A percentile compares a stretch with the other conserved stretches of the same genome.
Conservation (phyloP, 2,888 invertebrate species). For the Elysia crispata region DNA sequence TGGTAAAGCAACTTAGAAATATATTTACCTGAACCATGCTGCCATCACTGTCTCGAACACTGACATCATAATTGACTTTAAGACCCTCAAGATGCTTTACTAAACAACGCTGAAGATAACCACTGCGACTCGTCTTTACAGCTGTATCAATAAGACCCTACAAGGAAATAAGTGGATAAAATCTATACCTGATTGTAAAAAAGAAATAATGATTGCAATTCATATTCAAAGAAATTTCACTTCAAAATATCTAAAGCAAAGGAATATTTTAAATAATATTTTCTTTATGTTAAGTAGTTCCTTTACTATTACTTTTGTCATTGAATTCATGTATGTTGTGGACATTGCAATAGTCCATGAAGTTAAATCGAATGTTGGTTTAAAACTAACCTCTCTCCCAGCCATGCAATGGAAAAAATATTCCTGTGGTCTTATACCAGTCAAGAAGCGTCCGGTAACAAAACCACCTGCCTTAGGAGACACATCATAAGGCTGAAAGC, state of each 20-base stretch:
- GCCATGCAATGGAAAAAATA: conserved; percentile 99
- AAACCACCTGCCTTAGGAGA: conserved; percentile 96
- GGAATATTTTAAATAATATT: too few relatives aligned
- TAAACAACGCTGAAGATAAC: conserved; percentile 96
- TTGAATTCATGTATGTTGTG: too few relatives aligned
- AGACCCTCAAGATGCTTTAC: conserved; percentile 98
- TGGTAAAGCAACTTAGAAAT: background rate
- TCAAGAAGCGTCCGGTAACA: conserved; percentile 96
- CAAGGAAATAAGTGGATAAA: too few relatives aligned
- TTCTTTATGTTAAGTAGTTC: too few relatives aligned
- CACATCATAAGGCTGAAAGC: conserved; percentile 91
- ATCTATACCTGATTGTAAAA: background rate
- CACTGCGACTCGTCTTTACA: conserved; percentile 98
- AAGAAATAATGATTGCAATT: background rate
- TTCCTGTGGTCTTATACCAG: conserved; percentile 98
- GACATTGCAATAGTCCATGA: too few relatives aligned
- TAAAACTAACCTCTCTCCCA: conserved; percentile 89
- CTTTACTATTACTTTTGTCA: too few relatives aligned
- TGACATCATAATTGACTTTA: conserved; percentile 93
- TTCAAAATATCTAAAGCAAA: too few relatives aligned
- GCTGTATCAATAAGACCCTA: conserved; percentile 99
- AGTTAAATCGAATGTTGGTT: too few relatives aligned
- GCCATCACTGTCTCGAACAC: conserved; percentile 96
- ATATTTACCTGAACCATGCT: conserved; percentile 88
- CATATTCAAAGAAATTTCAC: too few relatives aligned